Conservation (phyloP, 2,888 invertebrate species). For the Odontothrips loti region DNA sequence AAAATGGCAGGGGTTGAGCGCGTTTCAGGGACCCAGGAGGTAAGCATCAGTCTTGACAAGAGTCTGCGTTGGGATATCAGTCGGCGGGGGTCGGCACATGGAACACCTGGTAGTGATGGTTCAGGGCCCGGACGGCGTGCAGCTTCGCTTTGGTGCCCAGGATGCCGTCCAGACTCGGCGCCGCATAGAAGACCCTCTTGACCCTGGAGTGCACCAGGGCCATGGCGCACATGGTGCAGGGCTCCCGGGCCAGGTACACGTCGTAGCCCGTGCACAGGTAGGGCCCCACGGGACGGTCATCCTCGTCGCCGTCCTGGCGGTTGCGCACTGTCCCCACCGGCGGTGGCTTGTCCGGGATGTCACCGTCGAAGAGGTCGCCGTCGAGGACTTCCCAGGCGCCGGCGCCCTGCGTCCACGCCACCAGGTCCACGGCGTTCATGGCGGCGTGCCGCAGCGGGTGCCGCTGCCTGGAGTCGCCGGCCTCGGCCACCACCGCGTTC, state of each 20-base stretch:
- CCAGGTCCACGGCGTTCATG: slow-evolving; percentile 81
- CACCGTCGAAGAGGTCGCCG: neutral
- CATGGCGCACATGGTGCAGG: slow-evolving; percentile 95
- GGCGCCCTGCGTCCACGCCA: slow-evolving; percentile 66
- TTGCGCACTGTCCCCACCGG: slow-evolving; percentile 18
- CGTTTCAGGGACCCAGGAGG: too few relatives aligned
- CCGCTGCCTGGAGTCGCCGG: slow-evolving; percentile 51
- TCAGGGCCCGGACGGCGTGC: slow-evolving; percentile 72
- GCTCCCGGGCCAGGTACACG: slow-evolving; percentile 76
- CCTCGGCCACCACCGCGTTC: slow-evolving; percentile 62
- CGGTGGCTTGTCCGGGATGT: slow-evolving; percentile 32
- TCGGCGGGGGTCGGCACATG: slow-evolving; percentile 45
- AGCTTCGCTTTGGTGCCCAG: slow-evolving; percentile 67
- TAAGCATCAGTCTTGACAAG: slow-evolving; percentile 1
- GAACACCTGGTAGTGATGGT: slow-evolving; percentile 90
- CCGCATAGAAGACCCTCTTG: slow-evolving; percentile 72
- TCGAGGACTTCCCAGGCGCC: slow-evolving; percentile 36
- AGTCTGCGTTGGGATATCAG: too few relatives aligned
- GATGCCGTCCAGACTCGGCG: slow-evolving; percentile 59
- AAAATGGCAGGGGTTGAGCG: too few relatives aligned
- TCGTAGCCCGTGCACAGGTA: slow-evolving; percentile 87
- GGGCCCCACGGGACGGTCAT: slow-evolving; percentile 52
- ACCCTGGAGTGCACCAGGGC: slow-evolving; percentile 87
- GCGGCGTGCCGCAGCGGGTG: slow-evolving; percentile 78
- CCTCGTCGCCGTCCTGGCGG: slow-evolving; percentile 31